Evolutionary conservation across 2,113 vertebrate species (phyloP), one percentile per base, ranked within the genome.

Genomic region (Mionectes macconnelli): DNA sequence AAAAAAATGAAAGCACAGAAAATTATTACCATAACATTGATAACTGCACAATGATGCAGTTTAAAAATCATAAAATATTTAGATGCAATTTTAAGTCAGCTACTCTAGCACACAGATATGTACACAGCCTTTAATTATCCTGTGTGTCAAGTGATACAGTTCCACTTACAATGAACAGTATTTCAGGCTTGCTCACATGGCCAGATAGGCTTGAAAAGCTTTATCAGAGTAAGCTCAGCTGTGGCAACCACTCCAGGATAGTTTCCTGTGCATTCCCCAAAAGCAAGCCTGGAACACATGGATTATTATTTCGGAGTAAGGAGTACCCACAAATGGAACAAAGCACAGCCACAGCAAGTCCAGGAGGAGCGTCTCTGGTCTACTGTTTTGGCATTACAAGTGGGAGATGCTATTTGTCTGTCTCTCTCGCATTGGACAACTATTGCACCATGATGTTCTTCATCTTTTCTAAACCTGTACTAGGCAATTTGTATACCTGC

Each of bases 41-140:
- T 42, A 78, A 57, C 7, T 56, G 49, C n/a, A 93, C 23, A 68
- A 44, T 19, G 14, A 59, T 16, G 25, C 20, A 57, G 23, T 47
- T 83, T 35, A 47, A 85, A 89, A 89, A 49, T 37, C 1, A 42
- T 64, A 52, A 79, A 90, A 73, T 33, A 69, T 28, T 69, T 53
- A 53, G 45, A 53, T 10, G 63, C 4, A 31, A 47, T 59, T 89
- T 55, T 42, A 91, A 81, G 19, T 67, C 60, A 66, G 35, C 45
- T 50, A 56, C 19, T 75, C 25, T 45, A 50, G 47, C 63, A 44
- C 42, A 19, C 0, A 56, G 69, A 21, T 44, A 72, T 0, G 3
- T 27, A 59, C 21, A 62, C 14, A 83, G 62, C 17, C 39, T 40
- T 52, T 42, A 82, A 63, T 56, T 52, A 68, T 12, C 24, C 63